phyloP scores from a whole-genome alignment of 30 jellyfish, hydroid and myxozoan genomes.

The Pelagia noctiluca region DNA sequence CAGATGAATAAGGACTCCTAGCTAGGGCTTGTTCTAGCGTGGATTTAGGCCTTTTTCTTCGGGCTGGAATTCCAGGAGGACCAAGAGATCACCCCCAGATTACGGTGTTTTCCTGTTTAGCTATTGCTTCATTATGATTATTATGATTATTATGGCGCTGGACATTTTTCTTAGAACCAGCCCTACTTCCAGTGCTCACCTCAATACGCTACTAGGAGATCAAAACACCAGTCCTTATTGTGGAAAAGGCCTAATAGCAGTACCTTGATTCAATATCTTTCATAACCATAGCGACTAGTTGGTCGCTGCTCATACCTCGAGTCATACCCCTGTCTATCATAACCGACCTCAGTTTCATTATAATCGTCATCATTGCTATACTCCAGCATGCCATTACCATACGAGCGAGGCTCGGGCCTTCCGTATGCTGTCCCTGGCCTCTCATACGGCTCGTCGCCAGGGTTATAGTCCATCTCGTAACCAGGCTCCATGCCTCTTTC shows the following conservation, averaged over 20 bases:
- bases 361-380: constrained; percentile 59
- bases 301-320: constrained; percentile 56
- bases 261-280: constrained; percentile 30
- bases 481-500: constrained; percentile 73
- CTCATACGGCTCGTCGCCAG: constrained; percentile 55
- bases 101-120: too few species aligned
- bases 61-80: too few species aligned
- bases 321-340: constrained; percentile 46
- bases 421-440: constrained; percentile 76
- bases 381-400: constrained; percentile 33
- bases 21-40: too few species aligned
- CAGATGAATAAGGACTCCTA: too few species aligned
- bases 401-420: constrained; percentile 64
- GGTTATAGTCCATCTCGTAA: constrained; percentile 44
- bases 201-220: too few species aligned
- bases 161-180: too few species aligned
- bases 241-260: neutral
- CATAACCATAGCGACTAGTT: constrained; percentile 67
- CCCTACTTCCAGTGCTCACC: too few species aligned
- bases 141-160: too few species aligned
- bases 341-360: constrained; percentile 83
- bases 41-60: too few species aligned
- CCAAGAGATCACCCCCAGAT: too few species aligned
- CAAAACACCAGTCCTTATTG: neutral
- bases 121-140: too few species aligned